Percentiles rank a stretch among this genome's conserved stretches.
These are phyloP conservation scores for Sarcophaga subvicina DNA, from an alignment of 2,888 invertebrate species.

Conservation along the genomic window DNA sequence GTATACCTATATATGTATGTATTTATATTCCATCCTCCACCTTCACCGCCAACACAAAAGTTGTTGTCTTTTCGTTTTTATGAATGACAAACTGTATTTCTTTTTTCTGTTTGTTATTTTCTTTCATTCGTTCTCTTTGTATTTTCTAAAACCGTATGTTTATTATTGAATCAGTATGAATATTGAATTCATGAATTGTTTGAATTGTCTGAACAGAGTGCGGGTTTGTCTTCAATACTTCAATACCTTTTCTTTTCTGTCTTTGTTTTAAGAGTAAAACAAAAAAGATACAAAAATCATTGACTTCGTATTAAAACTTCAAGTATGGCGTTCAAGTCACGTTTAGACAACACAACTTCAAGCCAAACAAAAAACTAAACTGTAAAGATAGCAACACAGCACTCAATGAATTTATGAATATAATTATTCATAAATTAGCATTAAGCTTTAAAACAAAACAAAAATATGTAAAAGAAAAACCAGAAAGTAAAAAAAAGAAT, in stretches of 20 bases:
- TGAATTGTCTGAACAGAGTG: not conserved
- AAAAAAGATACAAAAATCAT: conserved; percentile 1
- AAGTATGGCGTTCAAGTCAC: conserved; percentile 49
- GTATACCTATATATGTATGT: too few relatives aligned
- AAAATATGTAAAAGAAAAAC: not conserved
- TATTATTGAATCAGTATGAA: conserved; percentile 20
- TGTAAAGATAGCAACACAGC: conserved; percentile 4
- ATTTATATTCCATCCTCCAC: not conserved
- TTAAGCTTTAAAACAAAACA: conserved; percentile 41
- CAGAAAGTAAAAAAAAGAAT: not conserved
- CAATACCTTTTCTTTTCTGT: not conserved
- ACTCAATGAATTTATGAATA: conserved; percentile 40
- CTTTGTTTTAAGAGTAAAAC: not conserved
- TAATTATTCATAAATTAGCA: conserved; percentile 62
- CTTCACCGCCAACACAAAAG: conserved; percentile 39
- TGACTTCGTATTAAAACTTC: conserved; percentile 18
- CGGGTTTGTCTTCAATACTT: too few relatives aligned
- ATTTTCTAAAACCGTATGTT: not conserved
- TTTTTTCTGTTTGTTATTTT: not conserved
- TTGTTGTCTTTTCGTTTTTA: conserved; percentile 32
- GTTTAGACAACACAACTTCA: conserved; percentile 18
- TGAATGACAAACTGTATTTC: conserved; percentile 26
- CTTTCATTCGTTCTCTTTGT: too few relatives aligned
- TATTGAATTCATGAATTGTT: conserved; percentile 18
- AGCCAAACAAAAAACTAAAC: not conserved